Evolutionary conservation across 37 sponge, comb jelly and placozoan genomes (phyloP).

Genomic region (Mnemiopsis leidyi): DNA sequence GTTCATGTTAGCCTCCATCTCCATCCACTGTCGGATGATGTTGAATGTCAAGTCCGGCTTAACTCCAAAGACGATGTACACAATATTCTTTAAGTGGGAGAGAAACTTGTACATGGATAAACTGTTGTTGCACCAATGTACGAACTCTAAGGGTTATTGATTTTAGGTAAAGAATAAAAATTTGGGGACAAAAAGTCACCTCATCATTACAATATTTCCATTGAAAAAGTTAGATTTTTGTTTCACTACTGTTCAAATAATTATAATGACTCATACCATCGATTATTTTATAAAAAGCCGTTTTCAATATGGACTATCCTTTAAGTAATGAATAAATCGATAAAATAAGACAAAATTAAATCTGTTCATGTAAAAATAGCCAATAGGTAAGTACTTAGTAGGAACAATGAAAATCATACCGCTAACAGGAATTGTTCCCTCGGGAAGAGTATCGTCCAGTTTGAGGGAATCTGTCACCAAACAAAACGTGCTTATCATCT

Average conservation of each 20-base stretch:
- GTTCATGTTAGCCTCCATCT: constrained; percentile 42
- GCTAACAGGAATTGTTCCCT: neutral
- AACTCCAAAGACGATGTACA: constrained; percentile 53
- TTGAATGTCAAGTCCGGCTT: constrained; percentile 49
- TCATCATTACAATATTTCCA: no score
- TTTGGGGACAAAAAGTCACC: no score
- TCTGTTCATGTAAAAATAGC: no score
- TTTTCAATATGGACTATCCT: no score
- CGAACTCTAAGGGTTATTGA: neutral
- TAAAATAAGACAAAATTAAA: no score
- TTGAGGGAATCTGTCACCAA: constrained; percentile 3
- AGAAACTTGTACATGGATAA: constrained; percentile 58
- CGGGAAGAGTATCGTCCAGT: neutral
- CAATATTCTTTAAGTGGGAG: constrained; percentile 44
- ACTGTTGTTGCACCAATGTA: constrained; percentile 50
- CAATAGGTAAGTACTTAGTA: no score
- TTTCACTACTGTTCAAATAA: no score
- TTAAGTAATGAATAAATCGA: no score
- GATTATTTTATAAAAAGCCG: no score
- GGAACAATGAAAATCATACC: neutral
- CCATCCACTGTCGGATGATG: constrained; percentile 56
- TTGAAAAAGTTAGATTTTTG: no score
- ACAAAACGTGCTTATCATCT: neutral
- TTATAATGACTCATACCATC: no score
- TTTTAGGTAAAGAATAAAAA: no score